phyloP scores from a whole-genome alignment of 2,113 vertebrate species.

The Rhinolophus ferrumequinum region DNA sequence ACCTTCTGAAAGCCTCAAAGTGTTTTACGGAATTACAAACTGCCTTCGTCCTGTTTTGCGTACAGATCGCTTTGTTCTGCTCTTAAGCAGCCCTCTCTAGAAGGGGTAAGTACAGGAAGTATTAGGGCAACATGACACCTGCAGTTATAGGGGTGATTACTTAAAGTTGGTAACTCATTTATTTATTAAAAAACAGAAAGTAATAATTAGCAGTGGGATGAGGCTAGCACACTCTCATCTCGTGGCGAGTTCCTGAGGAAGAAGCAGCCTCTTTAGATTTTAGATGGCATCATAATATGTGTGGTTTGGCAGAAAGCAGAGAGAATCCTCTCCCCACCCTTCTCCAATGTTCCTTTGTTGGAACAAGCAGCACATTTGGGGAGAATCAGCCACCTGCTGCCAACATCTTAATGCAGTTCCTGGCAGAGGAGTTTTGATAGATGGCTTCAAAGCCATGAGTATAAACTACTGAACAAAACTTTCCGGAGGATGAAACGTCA shows the following conservation, averaged over 20 bases:
- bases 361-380: conserved; percentile 55
- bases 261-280: background rate
- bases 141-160: background rate
- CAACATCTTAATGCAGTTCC: conserved; percentile 77
- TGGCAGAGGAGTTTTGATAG: conserved; percentile 73
- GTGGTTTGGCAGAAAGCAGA: conserved; percentile 47
- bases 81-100: conserved; percentile 49
- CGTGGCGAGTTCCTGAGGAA: conserved; percentile 31
- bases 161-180: conserved; percentile 46
- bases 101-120: background rate
- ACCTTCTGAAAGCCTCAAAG: conserved; percentile 85
- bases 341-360: conserved; percentile 28
- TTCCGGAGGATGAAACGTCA: conserved; percentile 53
- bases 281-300: conserved; percentile 42
- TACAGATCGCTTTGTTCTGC: conserved; percentile 68
- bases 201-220: background rate
- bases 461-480: conserved; percentile 64
- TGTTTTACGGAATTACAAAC: conserved; percentile 84
- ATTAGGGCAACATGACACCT: conserved; percentile 18
- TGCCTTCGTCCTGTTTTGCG: conserved; percentile 32
- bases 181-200: conserved; percentile 67
- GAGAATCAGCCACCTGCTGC: conserved; percentile 70
- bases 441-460: conserved; percentile 66
- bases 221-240: background rate
- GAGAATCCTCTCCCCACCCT: background rate